Base-by-base conservation (phyloP, 2,113 vertebrate species). In the Meriones unguiculatus region DNA sequence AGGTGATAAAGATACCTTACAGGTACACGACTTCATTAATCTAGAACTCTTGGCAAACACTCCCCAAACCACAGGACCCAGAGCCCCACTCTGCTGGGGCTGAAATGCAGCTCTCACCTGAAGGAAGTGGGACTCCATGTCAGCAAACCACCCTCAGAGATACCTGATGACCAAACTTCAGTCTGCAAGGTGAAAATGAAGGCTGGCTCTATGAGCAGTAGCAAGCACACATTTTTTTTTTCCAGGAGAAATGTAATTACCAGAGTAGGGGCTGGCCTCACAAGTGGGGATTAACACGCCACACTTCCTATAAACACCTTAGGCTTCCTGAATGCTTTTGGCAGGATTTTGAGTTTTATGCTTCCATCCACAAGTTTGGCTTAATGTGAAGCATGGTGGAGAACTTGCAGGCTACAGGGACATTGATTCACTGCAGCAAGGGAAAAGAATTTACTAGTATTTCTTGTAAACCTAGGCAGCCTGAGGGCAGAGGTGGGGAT, bases 181-280 rank as follows among this genome's bases (percentile, higher is more conserved):
- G 80, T 75, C 0, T 2, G 38, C 1, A 65, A 95, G 73, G 95
- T 94, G 96, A 90, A 92, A 97, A 96, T 96, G 89, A 95, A 89
- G 89, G 52, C 95, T 5, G 65, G 52, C 32, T 91, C 85, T 69
- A 35, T 41, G 32, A n/a, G 50, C 87, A 90, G 81, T 5, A 0
- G 80, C 93, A 65, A 95, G 91, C 65, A 91, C 46, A 54, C 22
- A 54, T 89, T 57, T 73, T 73, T 72, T 72, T 25, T n/a, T n/a
- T 72, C 30, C 7, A 90, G 85, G 93, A 67, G 67, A 94, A 96
- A 95, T 96, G 94, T 96, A 96, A 97, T 98, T 97, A 94, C 93
- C 54, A 67, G 93, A 85, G 84, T 67, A 76, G 91, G 70, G 94
- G 69, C 73, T 41, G 41, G 78, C 73, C 87, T 87, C 0, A 24